Evolutionary conservation across 1,140 invertebrate species (phyloP).

Genomic region (Drosophila nigromelanica): DNA sequence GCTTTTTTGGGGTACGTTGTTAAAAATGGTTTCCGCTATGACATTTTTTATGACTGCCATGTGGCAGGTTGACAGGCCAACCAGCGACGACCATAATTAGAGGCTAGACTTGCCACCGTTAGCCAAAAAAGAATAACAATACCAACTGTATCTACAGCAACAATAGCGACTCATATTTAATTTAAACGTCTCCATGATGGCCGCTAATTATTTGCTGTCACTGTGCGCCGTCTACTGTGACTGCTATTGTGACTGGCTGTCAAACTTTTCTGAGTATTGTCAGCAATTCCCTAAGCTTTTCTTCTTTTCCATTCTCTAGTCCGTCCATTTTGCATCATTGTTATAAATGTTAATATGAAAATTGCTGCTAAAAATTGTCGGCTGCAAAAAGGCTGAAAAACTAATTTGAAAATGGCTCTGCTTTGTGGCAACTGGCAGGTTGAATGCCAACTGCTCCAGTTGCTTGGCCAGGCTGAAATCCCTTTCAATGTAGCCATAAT

Average conservation of each 20-base stretch:
- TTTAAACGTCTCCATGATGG: conserved; percentile 66
- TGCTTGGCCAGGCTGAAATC: conserved; percentile 48
- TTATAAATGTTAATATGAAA: conserved; percentile 53
- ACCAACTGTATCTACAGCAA: background rate
- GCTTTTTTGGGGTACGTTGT: conserved; percentile 29
- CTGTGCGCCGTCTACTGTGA: conserved; percentile 50
- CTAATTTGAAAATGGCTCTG: conserved; percentile 75
- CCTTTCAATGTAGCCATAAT: conserved; percentile 75
- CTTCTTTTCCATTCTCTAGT: background rate
- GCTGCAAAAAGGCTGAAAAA: conserved; percentile 60
- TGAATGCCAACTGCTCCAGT: background rate
- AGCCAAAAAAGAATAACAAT: conserved; percentile 5
- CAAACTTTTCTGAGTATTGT: conserved; percentile 15
- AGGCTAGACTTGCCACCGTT: conserved; percentile 27
- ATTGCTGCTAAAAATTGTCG: conserved; percentile 40
- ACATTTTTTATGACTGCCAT: conserved; percentile 71
- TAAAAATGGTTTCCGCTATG: conserved; percentile 73
- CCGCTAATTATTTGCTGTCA: conserved; percentile 71
- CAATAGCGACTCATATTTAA: conserved; percentile 65
- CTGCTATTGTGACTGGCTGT: conserved; percentile 34
- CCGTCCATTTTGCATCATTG: conserved; percentile 8
- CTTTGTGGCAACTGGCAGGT: conserved; percentile 30
- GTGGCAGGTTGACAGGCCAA: conserved; percentile 50
- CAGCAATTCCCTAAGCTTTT: conserved; percentile 31
- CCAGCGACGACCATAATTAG: conserved; percentile 62